These are phyloP conservation scores for Rhagoletis zephyria DNA, from an alignment of 1,140 invertebrate species.

Conservation along the genomic window DNA sequence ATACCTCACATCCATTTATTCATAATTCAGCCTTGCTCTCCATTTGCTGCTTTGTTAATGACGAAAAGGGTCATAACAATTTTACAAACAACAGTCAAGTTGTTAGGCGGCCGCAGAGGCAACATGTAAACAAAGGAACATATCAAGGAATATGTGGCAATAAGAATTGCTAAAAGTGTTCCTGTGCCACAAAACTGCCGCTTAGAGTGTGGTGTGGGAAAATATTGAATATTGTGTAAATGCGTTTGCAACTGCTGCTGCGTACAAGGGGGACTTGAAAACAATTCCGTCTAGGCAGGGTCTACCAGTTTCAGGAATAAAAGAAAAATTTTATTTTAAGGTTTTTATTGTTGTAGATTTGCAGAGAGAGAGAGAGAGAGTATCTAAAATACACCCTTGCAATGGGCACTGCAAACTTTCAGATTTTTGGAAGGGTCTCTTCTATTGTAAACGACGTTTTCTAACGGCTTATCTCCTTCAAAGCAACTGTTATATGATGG, in stretches of 20 bases:
- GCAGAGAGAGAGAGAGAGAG: too few relatives aligned
- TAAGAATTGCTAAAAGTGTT: neutral
- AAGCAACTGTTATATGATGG: too few relatives aligned
- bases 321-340: too few relatives aligned
- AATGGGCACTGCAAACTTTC: too few relatives aligned
- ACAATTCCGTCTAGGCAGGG: too few relatives aligned
- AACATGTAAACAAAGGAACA: neutral
- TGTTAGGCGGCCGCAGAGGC: neutral
- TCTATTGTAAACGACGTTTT: too few relatives aligned
- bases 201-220: neutral
- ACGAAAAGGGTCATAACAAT: constrained; percentile 37
- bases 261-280: too few relatives aligned
- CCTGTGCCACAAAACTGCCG: constrained; percentile 16
- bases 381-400: too few relatives aligned
- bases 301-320: too few relatives aligned
- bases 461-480: too few relatives aligned
- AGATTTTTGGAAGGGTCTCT: too few relatives aligned
- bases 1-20: neutral
- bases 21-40: neutral
- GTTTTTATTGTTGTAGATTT: too few relatives aligned
- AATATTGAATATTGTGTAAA: neutral
- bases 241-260: neutral
- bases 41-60: neutral
- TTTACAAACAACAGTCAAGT: constrained; percentile 27
- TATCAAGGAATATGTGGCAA: neutral